Evolutionary conservation across 2,797 vertebrate species (phyloP), one percentile per base, ranked within the genome.

Genomic region (Tiaroga cobitis): DNA sequence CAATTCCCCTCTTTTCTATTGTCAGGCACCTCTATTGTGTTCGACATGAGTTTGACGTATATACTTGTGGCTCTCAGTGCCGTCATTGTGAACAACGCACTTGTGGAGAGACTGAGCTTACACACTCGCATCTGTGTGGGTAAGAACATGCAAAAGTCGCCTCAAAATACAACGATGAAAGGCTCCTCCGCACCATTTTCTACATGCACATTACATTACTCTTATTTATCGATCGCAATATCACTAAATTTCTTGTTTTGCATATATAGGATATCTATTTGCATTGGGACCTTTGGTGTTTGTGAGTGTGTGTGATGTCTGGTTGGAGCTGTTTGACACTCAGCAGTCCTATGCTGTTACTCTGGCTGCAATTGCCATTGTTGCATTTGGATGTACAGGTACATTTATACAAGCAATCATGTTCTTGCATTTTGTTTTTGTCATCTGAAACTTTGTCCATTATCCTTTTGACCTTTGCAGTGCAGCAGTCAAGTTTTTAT

Each of bases 401-500:
- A 51, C 18, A 32, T 68, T 81, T 26, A 73, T 77, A 70, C 61
- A 59, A 21, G 61, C n/a, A 83, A 21, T 67, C n/a, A 39, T 70
- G 24, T 49, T 24, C 32, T 63, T 24, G 16, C 7, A 9, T 24
- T 21, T 67, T 73, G 65, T 59, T 49, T 18, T 54, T 83, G 84
- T 84, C 83, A 77, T 77, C 26, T 87, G 37, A 83, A 49, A 90
- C 87, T 75, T 79, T 82, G 90, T 83, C 80, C 73, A 70, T 67
- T 91, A 56, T 43, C 29, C 46, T 69, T 83, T 61, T 83, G 81
- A 59, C 86, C 78, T 91, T 85, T 92, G 87, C 96, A 99, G 98
- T 99, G 95, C 98, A 99, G 96, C 98, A 99, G 97, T 99, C 98
- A 90, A 99, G 98, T 95, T 99, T 99, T 96, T 99, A 99, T 19